Base-by-base conservation (phyloP, 2,113 vertebrate species). In the Tachysurus fulvidraco region DNA sequence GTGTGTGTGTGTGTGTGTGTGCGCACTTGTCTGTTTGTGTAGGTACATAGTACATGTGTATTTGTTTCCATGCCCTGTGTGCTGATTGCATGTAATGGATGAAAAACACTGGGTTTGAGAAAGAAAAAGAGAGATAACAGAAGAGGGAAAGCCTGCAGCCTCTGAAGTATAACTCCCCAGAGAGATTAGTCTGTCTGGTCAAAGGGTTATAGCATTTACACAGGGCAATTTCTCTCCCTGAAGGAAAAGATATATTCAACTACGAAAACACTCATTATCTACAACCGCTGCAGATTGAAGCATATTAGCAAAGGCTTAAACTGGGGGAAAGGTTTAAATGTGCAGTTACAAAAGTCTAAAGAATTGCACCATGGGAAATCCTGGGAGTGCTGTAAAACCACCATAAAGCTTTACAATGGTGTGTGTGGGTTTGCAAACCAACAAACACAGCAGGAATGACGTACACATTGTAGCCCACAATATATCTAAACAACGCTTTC, bases 361-460 rank as follows among this genome's bases (percentile, higher is more conserved):
- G 81, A 71, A 65, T 41, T n/a, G 74, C 74, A 65, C 59, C 74
- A 59, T 84, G 85, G 81, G 88, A 84, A 84, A 83, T 86, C 84
- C 88, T 79, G 64, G 73, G 88, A 86, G 84, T 81, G 16, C 23
- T 78, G 17, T 85, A 64, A 85, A 62, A 65, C 59, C 57, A n/a
- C 81, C 57, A n/a, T 89, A 89, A 89, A 89, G 57, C 28, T 84
- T 89, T 84, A 84, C 76, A 87, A 60, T 59, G 44, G 76, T 11
- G 2, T 80, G 17, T 28, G 81, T 82, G 36, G 64, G 5, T n/a
- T 65, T 86, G 59, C 52, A 79, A 30, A 65, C 21, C 67, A 57
- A 57, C 64, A 77, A 65, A 28, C 60, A 83, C 69, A 76, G 52
- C 9, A 16, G 55, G 57, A 82, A 21, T 6, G 54, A 65, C 30